phyloP scores from a whole-genome alignment of 1,140 invertebrate species.

The Piezodorus guildinii region DNA sequence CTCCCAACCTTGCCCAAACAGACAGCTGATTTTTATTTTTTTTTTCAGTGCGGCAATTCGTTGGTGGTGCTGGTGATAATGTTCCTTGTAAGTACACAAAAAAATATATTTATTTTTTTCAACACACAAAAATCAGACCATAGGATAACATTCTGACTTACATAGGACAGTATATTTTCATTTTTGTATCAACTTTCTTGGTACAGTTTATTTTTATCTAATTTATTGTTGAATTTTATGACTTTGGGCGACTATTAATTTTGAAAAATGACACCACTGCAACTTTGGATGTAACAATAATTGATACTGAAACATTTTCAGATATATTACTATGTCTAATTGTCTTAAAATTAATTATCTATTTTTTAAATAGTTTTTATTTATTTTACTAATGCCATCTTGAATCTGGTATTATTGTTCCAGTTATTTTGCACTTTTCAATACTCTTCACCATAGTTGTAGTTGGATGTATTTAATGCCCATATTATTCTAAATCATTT shows the following conservation, averaged over 20 bases:
- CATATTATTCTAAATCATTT: conserved; percentile 1
- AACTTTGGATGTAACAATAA: too few relatives aligned
- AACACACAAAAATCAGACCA: conserved; percentile 11
- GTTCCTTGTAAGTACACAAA: conserved; percentile 50
- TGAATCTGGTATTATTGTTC: too few relatives aligned
- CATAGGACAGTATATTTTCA: conserved; percentile 8
- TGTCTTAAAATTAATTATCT: too few relatives aligned
- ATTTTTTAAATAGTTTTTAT: too few relatives aligned
- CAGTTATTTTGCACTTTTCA: too few relatives aligned
- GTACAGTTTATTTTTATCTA: too few relatives aligned
- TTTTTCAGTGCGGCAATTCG: conserved; percentile 59
- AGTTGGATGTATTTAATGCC: conserved; percentile 6
- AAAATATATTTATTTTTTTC: conserved; percentile 25
- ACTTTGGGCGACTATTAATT: too few relatives aligned
- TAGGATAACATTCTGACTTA: conserved; percentile 3
- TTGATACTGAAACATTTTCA: too few relatives aligned
- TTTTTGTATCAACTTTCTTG: not conserved
- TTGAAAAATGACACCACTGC: too few relatives aligned
- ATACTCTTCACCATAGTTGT: conserved; percentile 7
- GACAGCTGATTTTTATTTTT: conserved; percentile 28
- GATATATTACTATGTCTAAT: too few relatives aligned
- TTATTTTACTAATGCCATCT: too few relatives aligned
- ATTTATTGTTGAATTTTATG: too few relatives aligned
- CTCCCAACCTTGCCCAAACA: conserved; percentile 6
- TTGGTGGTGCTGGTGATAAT: conserved; percentile 56